Evolutionary conservation across 2,113 vertebrate genomes (phyloP), one percentile per base, ranked within the genome.

Genomic region (Spizaetus ornatus): DNA sequence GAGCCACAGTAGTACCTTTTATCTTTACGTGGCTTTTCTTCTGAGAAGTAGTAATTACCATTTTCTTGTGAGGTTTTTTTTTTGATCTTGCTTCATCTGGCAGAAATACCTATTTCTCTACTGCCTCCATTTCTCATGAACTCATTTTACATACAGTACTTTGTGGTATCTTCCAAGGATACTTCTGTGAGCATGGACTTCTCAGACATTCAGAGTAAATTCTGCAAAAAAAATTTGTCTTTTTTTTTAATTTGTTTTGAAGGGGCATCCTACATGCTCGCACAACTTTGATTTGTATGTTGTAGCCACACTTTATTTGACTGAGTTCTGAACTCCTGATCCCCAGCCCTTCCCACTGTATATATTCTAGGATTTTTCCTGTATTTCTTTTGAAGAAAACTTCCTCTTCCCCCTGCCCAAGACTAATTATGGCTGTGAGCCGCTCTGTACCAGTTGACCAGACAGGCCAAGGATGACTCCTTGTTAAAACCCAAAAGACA

Each of bases 231-330:
- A 29, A 23, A 36, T 5, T 7, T 6, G 21, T n/a, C 2, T 29
- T 22, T 48, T 38, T 38, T 25, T 63, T 31, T 17, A 32, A 14
- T n/a, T 25, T 43, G 5, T 78, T 88, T 84, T 6, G 1, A 78
- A 83, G 45, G 27, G 48, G 3, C 10, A 52, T 82, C 47, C 27
- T 43, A 1, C 0, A 0, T 84, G 12, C 12, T 83, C 13, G 17
- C 4, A 17, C 11, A 81, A 23, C 10, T 90, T 62, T 72, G 21
- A 52, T 69, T 56, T 66, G 19, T 58, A 31, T 74, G 40, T 31
- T 87, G 34, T 56, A 78, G 16, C 45, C 22, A 32, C 19, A 6
- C 12, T 85, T 82, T 5, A 22, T 70, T 48, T 71, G 48, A 19
- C 32, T 32, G 15, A 73, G 5, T 72, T 83, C 31, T 76, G 80